Evolutionary conservation across 2,888 invertebrate genomes (phyloP), one percentile per base, ranked within the genome.

Genomic region (Cryptocheilus praepositus): DNA sequence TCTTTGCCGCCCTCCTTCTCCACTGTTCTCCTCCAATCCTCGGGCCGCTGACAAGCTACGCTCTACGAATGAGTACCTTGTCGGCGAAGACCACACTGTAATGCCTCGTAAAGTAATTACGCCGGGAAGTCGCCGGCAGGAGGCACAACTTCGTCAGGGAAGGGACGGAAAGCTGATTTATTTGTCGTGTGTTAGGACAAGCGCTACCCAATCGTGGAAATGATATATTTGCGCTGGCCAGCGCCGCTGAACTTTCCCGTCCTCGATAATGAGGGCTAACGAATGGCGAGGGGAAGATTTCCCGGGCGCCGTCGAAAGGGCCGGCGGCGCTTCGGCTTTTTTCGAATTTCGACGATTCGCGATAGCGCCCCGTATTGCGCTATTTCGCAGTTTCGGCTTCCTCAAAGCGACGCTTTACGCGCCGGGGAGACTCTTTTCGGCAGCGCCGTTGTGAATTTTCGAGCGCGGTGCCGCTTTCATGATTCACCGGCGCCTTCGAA

Each of bases 61-160:
- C 67, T 66, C 53, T 56, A 67, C 21, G 46, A 62, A 66, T 66
- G 56, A 56, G 59, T 71, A 69, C 68, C 63, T 66, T 66, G 57
- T 49, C 64, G 65, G 57, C 66, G 63, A 69, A 65, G 70, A 75
- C 21, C 43, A 71, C 49, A 60, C 64, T 63, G 67, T 76, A 73
- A 80, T 78, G 74, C 66, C 72, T 67, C 74, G 73, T 80, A 76
- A 82, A 81, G 80, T 82, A 82, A 84, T 85, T 83, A 83, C 77
- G 66, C 58, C 64, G 70, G 64, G 65, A 67, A 67, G 71, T 70
- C 71, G 57, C 56, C 36, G 64, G 54, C 44, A 67, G 65, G 36
- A 61, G 52, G 45, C 65, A 57, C 57, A 72, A 81, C 75, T 74
- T 73, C 45, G 49, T 5, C 16, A 13, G 21, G 25, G 53, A 51